Evolutionary conservation across 2,113 vertebrate species (phyloP), one percentile per base, ranked within the genome.

Genomic region (Prionailurus viverrinus): DNA sequence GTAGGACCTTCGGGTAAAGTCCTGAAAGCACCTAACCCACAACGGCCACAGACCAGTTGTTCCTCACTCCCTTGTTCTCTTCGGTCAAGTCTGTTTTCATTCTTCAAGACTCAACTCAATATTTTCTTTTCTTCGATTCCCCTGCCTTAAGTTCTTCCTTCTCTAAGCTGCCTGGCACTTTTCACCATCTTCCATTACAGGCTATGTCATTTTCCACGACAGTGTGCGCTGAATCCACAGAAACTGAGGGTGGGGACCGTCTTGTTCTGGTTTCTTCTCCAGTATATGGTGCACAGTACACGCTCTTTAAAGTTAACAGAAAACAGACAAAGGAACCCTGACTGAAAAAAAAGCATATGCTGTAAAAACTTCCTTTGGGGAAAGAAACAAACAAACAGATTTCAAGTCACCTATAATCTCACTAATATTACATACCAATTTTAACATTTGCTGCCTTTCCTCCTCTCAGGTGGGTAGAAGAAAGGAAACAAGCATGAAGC

Each of bases 161-260:
- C 92, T 45, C 82, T 23, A 69, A 76, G 71, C 16, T 55, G 69
- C 66, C 58, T n/a, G 14, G 63, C 8, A 58, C 13, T 65, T 7
- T 31, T 3, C 31, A 3, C 0, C 29, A 31, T 3, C 16, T 45
- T 45, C 55, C 36, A 36, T 1, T 19, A 2, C 0, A 74, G 25
- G 45, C 12, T 5, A 10, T 48, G 11, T n/a, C 36, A 3, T 19
- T 83, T 2, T 89, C 31, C 58, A 81, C 13, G 21, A 16, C 1
- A 53, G 4, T 23, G 21, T 29, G 16, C 36, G 27, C 16, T 16
- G 45, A 78, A 36, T 1, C 51, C 41, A n/a, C 3, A 78, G 55
- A 53, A 51, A 48, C 0, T 53, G 7, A 92, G 10, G 18, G 2
- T 1, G 78, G 18, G 55, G 55, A 39, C 48, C 3, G 4, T 41